A percentile compares a stretch with the other conserved stretches of the same genome.
Evolutionary conservation across 1,140 invertebrate species (phyloP).

Genomic region (Gonatopus flavifemur): DNA sequence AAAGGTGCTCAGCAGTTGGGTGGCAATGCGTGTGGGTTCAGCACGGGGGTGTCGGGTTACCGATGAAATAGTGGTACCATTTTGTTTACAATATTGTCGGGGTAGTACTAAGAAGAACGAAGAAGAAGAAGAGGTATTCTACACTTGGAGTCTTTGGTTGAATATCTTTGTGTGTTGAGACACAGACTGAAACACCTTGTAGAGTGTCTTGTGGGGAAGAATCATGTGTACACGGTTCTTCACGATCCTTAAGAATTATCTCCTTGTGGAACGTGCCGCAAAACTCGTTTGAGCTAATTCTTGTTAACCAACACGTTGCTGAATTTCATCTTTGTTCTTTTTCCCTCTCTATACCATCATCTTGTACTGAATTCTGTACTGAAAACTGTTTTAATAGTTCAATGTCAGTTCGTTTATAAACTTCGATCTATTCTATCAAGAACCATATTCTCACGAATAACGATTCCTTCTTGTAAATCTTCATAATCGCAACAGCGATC

Average conservation of each 20-base stretch:
- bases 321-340: background rate
- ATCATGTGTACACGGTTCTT: slow-evolving; percentile 20
- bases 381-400: too few species aligned
- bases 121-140: slow-evolving; percentile 6
- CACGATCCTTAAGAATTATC: slow-evolving; percentile 23
- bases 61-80: slow-evolving; percentile 58
- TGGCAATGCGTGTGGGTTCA: slow-evolving; percentile 53
- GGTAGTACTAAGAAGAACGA: slow-evolving; percentile 8
- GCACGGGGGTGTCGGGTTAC: slow-evolving; percentile 50
- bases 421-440: too few species aligned
- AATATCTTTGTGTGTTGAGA: slow-evolving; percentile 18
- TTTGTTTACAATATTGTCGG: slow-evolving; percentile 58
- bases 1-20: too few species aligned
- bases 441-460: too few species aligned
- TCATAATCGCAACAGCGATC: too few species aligned
- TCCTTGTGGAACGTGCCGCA: background rate
- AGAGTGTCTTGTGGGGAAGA: slow-evolving; percentile 17
- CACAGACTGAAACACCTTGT: slow-evolving; percentile 20
- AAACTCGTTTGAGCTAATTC: background rate
- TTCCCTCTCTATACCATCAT: slow-evolving; percentile 1
- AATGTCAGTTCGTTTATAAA: too few species aligned
- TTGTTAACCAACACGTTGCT: slow-evolving; percentile 3
- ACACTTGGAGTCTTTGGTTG: too few species aligned
- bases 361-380: too few species aligned
- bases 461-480: too few species aligned